Percentiles rank a stretch among this genome's conserved stretches.
Conservation (phyloP, 2,113 vertebrate species). For the Cisticola juncidis region DNA sequence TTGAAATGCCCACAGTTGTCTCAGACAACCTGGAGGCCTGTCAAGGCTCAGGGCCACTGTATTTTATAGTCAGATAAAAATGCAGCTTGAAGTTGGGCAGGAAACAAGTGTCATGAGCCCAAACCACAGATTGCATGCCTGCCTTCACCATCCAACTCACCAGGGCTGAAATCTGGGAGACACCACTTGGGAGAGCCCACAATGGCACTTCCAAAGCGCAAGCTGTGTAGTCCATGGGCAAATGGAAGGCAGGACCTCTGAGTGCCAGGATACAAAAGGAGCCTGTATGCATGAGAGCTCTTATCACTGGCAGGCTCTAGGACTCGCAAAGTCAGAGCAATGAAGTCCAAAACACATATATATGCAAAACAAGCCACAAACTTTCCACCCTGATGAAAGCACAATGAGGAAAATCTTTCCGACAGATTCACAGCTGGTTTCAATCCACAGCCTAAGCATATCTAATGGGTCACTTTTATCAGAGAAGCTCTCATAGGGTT, state of each 20-base stretch:
- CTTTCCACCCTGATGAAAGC: constrained; percentile 50
- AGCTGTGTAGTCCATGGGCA: background rate
- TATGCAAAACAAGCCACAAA: background rate
- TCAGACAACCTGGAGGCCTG: background rate
- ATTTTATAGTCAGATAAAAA: background rate
- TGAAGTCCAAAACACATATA: background rate
- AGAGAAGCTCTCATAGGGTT: background rate
- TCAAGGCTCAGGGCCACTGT: background rate
- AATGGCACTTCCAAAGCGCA: background rate
- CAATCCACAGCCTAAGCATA: constrained; percentile 42
- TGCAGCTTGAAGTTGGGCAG: background rate
- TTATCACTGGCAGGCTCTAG: background rate
- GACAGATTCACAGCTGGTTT: constrained; percentile 61
- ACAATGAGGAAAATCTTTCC: constrained; percentile 53
- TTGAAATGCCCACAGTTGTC: background rate
- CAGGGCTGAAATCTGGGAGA: background rate
- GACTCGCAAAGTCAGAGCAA: background rate
- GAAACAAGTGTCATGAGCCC: background rate
- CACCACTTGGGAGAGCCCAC: background rate
- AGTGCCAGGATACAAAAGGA: background rate
- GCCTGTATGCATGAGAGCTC: background rate
- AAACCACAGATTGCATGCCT: constrained; percentile 29
- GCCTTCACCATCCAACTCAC: background rate
- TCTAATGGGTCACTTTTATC: constrained; percentile 41
- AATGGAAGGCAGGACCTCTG: background rate